Base-by-base conservation (phyloP, 2,797 vertebrate species). In the Acomys russatus region DNA sequence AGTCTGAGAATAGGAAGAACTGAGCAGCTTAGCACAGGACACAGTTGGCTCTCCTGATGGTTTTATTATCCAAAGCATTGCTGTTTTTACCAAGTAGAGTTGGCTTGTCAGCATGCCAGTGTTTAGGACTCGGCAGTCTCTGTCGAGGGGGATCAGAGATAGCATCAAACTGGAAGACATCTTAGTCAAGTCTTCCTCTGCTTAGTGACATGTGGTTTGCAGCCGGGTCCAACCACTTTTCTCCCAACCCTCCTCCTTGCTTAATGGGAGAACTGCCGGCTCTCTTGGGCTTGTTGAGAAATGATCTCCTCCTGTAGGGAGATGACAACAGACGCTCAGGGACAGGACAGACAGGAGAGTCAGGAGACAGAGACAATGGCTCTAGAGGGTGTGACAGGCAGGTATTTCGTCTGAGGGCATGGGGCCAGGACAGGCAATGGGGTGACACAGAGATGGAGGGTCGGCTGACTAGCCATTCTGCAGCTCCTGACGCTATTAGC, bases 191-290 rank as follows among this genome's bases (percentile, higher is more conserved):
- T 93, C 70, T 89, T 87, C 17, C 76, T 94, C 82, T 54, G n/a
- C 86, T 95, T 91, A 38, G 28, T 86, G 92, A 92, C 30, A 35
- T 61, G 61, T 49, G 44, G 30, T 94, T 94, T 94, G 61, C 25
- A 64, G 18, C 12, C 59, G 77, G 85, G n/a, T 71, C 66, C 25
- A 91, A 86, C 6, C 2, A 4, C 73, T 77, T 84, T 91, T 28
- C 11, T 7, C 4, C 30, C 54, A 33, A 44, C 61, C n/a, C 35
- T 84, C 30, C 51, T 0, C 38, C 49, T 70, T 23, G 6, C 49
- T 30, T 74, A 35, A 9, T 2, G 38, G 5, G 59, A 63, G 59
- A 49, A 38, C 30, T 44, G 5, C 56, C 54, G 22, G 33, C 38
- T 93, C 64, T 44, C 22, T 78, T 61, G 51, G 49, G 44, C 84